Evolutionary conservation across 2,888 invertebrate genomes (phyloP).

Genomic region (Dryadula phaetusa): DNA sequence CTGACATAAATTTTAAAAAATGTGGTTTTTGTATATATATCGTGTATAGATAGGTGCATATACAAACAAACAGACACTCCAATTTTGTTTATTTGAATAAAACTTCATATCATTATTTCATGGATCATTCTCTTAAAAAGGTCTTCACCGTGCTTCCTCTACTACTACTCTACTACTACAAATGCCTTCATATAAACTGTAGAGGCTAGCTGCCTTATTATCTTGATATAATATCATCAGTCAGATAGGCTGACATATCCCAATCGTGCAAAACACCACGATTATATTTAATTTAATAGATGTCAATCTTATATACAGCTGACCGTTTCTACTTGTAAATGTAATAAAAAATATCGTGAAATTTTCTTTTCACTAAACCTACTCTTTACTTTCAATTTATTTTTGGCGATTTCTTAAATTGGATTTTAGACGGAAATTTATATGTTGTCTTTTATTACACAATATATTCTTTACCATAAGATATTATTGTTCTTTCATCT

Average conservation of each 20-base stretch:
- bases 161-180: too few species aligned
- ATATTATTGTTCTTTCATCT: background rate
- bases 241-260: background rate
- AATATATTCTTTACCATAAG: background rate
- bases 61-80: too few species aligned
- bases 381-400: background rate
- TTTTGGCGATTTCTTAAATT: background rate
- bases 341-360: conserved; percentile 6
- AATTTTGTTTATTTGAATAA: too few species aligned
- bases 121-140: too few species aligned
- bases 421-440: background rate
- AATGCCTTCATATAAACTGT: background rate
- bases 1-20: too few species aligned
- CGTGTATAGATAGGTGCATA: too few species aligned
- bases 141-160: background rate
- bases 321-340: background rate
- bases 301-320: background rate
- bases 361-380: background rate
- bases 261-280: background rate
- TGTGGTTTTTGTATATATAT: too few species aligned
- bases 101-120: too few species aligned
- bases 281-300: background rate
- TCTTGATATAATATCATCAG: background rate
- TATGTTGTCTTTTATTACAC: background rate
- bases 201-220: background rate